These are phyloP conservation scores for Phrynosoma platyrhinos DNA, from an alignment of 2,113 vertebrate genomes.

Conservation along the genomic window DNA sequence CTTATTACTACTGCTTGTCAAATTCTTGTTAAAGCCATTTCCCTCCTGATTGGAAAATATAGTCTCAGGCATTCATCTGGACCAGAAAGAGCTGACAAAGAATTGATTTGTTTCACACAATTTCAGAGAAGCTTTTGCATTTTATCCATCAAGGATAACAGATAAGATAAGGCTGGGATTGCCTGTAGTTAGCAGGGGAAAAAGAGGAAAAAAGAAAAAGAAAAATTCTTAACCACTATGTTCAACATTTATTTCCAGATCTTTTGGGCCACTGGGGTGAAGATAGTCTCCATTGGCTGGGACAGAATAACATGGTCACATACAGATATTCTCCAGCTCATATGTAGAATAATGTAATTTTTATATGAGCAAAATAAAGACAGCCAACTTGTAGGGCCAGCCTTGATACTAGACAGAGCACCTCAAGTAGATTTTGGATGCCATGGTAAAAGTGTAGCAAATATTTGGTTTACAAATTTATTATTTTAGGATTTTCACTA, in stretches of 20 bases:
- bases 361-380: background rate
- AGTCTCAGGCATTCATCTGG: constrained; percentile 42
- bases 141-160: constrained; percentile 31
- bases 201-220: background rate
- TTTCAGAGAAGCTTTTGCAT: constrained; percentile 51
- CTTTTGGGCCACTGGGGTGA: background rate
- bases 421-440: background rate
- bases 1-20: constrained; percentile 19
- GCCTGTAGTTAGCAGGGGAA: background rate
- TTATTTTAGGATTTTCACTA: no score
- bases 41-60: constrained; percentile 39
- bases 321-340: background rate
- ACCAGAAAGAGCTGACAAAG: constrained; percentile 38
- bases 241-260: constrained; percentile 27
- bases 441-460: no score
- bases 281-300: background rate
- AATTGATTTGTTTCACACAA: constrained; percentile 5
- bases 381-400: no score
- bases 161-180: constrained; percentile 1
- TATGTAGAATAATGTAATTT: background rate
- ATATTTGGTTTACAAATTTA: no score
- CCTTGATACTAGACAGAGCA: no score
- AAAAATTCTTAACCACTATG: background rate
- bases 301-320: background rate
- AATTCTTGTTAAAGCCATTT: constrained; percentile 48